Conservation (phyloP, 2,113 vertebrate species). For the Apteryx mantelli region DNA sequence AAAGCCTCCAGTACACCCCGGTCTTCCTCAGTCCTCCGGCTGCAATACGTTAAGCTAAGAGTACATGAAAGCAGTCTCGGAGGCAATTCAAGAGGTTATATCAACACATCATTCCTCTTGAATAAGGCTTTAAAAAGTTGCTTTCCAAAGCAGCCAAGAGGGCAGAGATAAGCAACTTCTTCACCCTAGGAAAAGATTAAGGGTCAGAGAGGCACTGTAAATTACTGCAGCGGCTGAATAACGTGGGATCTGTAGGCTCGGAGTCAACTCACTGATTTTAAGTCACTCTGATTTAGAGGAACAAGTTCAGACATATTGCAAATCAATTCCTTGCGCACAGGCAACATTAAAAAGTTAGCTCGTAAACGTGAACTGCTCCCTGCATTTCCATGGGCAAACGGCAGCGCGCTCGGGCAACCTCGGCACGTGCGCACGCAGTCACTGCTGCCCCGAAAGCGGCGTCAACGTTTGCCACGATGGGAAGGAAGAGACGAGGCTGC, state of each 20-base stretch:
- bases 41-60: not conserved
- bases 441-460: rapidly evolving
- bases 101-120: not conserved
- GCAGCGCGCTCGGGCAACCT: not conserved
- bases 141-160: not conserved
- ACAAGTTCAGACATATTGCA: not conserved
- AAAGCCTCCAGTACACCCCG: not conserved
- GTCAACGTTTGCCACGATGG: rapidly evolving
- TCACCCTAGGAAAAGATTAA: not conserved
- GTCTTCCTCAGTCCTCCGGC: not conserved
- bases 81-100: not conserved
- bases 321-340: not conserved
- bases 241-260: rapidly evolving
- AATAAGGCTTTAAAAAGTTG: not conserved
- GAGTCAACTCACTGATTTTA: not conserved
- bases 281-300: not conserved
- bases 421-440: rapidly evolving
- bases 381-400: rapidly evolving
- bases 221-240: not conserved
- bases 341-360: not conserved
- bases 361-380: not conserved
- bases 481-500: not conserved
- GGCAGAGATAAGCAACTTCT: not conserved
- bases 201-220: not conserved
- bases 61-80: not conserved